phyloP scores from a whole-genome alignment of 1,140 invertebrate species.

The Leucophenga varia region DNA sequence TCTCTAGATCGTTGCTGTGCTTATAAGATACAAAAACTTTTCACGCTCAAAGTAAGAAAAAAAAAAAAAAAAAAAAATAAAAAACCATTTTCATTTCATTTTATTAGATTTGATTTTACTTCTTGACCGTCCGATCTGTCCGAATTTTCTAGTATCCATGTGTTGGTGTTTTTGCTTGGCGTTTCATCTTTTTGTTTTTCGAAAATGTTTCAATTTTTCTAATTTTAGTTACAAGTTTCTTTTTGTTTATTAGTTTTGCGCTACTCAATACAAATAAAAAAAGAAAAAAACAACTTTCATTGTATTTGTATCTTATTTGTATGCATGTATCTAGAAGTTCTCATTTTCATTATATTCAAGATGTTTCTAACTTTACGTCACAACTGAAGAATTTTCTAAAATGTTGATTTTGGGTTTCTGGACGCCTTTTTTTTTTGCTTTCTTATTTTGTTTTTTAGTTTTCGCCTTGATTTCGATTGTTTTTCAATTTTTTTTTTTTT shows the following conservation, averaged over 20 bases:
- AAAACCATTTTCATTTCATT: conserved; percentile 14
- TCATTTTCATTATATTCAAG: conserved; percentile 14
- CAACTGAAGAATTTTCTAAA: conserved; percentile 44
- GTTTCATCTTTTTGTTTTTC: conserved; percentile 27
- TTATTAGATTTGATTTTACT: conserved; percentile 19
- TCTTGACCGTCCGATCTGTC: conserved; percentile 34
- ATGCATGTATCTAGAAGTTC: conserved; percentile 28
- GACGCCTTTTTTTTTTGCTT: neutral
- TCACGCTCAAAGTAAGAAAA: too few relatives aligned
- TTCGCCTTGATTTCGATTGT: conserved; percentile 14
- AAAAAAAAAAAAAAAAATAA: conserved; percentile 9
- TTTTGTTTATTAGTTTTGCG: conserved; percentile 51
- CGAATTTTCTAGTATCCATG: conserved; percentile 16
- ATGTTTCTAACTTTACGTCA: conserved; percentile 41
- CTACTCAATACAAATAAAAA: neutral
- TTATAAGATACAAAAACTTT: too few relatives aligned
- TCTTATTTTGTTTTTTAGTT: conserved; percentile 9
- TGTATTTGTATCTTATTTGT: conserved; percentile 16
- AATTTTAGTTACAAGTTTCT: conserved; percentile 51
- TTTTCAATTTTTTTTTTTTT: conserved; percentile 2
- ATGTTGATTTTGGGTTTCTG: too few relatives aligned
- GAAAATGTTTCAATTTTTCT: conserved; percentile 52
- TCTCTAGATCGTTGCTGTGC: too few relatives aligned
- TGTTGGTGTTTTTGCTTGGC: conserved; percentile 11
- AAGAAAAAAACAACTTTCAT: conserved; percentile 10